Conservation (phyloP, 2,888 invertebrate genomes). For the Podabrus alpinus region DNA sequence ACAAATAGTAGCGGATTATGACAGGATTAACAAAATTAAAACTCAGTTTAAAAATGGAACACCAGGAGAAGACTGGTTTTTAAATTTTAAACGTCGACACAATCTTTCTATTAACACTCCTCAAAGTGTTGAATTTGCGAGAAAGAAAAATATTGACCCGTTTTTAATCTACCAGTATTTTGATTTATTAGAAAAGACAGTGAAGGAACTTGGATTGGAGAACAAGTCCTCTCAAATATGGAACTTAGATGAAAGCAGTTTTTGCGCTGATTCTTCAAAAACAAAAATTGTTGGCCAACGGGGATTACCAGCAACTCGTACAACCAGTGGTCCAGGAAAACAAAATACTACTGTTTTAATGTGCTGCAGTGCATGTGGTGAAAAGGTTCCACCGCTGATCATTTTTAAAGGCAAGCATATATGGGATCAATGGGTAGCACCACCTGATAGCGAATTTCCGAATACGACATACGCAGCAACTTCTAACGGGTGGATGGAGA, state of each 20-base stretch:
- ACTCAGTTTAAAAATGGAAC: no score
- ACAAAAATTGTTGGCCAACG: slow-evolving; percentile 32
- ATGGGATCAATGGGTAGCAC: slow-evolving; percentile 39
- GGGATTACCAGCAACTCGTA: slow-evolving; percentile 24
- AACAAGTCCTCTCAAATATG: slow-evolving; percentile 21
- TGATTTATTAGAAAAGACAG: no score
- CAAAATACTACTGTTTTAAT: slow-evolving; percentile 44
- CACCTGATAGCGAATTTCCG: slow-evolving; percentile 32
- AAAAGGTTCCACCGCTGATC: slow-evolving; percentile 47
- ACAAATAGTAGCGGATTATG: no score
- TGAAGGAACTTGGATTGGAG: no score
- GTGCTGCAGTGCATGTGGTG: slow-evolving; percentile 36
- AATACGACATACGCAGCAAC: slow-evolving; percentile 43
- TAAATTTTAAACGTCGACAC: no score
- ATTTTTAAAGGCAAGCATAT: slow-evolving; percentile 46
- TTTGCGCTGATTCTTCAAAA: slow-evolving; percentile 16
- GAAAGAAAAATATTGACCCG: slow-evolving; percentile 11
- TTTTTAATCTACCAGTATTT: no score
- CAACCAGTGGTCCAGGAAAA: slow-evolving; percentile 41
- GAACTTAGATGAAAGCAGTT: background rate
- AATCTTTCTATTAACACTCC: slow-evolving; percentile 34
- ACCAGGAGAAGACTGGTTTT: no score
- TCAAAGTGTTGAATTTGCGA: slow-evolving; percentile 35
- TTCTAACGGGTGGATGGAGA: slow-evolving; percentile 44
- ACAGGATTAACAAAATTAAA: no score